phyloP scores from a whole-genome alignment of 2,888 invertebrate species.

The Podabrus alpinus region DNA sequence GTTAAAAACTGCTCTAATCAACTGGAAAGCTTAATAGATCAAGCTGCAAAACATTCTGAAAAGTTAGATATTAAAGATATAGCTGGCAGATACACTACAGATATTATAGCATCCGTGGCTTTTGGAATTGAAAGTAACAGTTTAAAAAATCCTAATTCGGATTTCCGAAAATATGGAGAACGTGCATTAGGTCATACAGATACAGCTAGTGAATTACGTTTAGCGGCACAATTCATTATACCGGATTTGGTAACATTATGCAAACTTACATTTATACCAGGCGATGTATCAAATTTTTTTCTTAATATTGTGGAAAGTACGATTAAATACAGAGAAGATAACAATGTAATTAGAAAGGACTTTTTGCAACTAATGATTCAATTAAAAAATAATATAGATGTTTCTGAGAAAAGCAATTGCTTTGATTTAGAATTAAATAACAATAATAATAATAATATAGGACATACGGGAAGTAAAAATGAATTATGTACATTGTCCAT shows the following conservation, averaged over 20 bases:
- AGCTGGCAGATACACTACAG: constrained; percentile 51
- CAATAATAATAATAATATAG: not conserved
- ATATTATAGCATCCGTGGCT: not conserved
- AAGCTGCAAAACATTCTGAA: constrained; percentile 29
- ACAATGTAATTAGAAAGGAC: not conserved
- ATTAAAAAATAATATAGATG: not conserved
- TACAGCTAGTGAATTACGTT: not conserved
- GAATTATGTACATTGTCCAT: not conserved
- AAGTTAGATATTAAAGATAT: constrained; percentile 54
- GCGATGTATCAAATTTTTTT: not conserved
- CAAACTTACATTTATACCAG: not conserved
- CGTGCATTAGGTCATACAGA: not conserved
- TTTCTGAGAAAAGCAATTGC: not conserved
- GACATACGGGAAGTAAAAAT: not conserved
- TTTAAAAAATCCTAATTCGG: not conserved
- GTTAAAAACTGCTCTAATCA: not conserved
- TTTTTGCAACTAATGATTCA: not conserved
- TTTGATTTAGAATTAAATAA: not conserved
- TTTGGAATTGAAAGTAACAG: not conserved
- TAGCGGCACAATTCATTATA: not conserved
- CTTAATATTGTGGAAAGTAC: not conserved
- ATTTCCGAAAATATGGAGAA: not conserved
- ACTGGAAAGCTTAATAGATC: constrained; percentile 30
- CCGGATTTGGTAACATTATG: not conserved
- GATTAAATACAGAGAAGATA: not conserved